A percentile compares a stretch with the other conserved stretches of the same genome.
Evolutionary conservation across 2,113 vertebrate species (phyloP).

Genomic region (Colistium nudipinnis): DNA sequence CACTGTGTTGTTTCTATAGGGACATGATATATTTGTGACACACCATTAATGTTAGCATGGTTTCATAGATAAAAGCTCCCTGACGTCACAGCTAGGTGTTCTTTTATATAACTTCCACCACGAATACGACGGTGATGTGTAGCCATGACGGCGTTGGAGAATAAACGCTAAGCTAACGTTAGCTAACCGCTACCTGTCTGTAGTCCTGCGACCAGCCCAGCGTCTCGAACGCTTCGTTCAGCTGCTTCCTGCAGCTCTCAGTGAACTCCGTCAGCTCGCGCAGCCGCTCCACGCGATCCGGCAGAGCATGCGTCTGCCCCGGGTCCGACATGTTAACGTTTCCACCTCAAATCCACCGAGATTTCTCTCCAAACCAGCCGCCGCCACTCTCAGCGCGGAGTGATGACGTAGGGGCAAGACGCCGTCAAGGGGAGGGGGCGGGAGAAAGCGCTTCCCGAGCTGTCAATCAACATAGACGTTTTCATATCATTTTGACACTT

Average conservation of each 20-base stretch:
- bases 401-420: conserved; percentile 30
- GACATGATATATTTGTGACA: too few relatives aligned
- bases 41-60: too few relatives aligned
- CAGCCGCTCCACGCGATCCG: conserved; percentile 62
- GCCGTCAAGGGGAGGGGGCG: too few relatives aligned
- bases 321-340: conserved; percentile 37
- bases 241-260: conserved; percentile 67
- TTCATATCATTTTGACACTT: too few relatives aligned
- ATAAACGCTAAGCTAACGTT: background rate
- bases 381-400: background rate
- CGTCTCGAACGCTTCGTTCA: conserved; percentile 65
- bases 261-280: conserved; percentile 77
- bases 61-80: too few relatives aligned
- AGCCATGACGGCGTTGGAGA: background rate
- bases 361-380: rapidly evolving
- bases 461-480: too few relatives aligned
- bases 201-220: conserved; percentile 75
- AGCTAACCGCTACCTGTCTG: conserved; percentile 30
- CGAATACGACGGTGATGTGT: too few relatives aligned
- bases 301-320: background rate
- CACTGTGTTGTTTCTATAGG: too few relatives aligned
- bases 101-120: background rate
- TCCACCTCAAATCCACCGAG: rapidly evolving
- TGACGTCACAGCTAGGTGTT: too few relatives aligned
- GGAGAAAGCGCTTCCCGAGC: too few relatives aligned